These are phyloP conservation scores for Streptopelia turtur DNA, from an alignment of 2,797 vertebrate genomes.

Conservation along the genomic window DNA sequence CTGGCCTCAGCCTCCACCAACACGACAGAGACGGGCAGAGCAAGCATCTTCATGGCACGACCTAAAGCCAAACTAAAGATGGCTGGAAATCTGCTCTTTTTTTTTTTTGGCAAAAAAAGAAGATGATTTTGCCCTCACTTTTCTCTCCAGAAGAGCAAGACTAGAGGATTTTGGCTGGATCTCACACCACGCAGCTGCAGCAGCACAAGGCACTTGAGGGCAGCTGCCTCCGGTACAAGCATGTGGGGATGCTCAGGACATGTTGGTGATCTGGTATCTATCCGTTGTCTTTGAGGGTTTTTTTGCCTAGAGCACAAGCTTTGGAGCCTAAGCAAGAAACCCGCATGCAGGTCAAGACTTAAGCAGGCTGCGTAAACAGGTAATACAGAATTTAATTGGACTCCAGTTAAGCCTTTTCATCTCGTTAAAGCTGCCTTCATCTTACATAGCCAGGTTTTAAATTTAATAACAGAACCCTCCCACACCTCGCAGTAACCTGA, in stretches of 20 bases:
- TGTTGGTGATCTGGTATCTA: slow-evolving; percentile 14
- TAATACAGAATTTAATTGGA: slow-evolving; percentile 80
- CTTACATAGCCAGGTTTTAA: slow-evolving; percentile 72
- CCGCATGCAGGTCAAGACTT: slow-evolving; percentile 65
- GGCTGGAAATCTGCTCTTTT: background rate
- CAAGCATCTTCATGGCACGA: background rate
- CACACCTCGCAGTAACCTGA: slow-evolving; percentile 74
- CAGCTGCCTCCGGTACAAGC: background rate
- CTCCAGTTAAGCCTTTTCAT: slow-evolving; percentile 83
- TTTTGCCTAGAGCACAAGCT: slow-evolving; percentile 27
- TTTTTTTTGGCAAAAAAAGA: background rate
- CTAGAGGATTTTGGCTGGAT: background rate
- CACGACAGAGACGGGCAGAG: background rate
- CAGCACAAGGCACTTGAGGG: background rate
- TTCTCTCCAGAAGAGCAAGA: background rate
- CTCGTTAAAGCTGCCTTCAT: slow-evolving; percentile 82
- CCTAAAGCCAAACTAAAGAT: background rate
- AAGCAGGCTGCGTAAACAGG: slow-evolving; percentile 77
- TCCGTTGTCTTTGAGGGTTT: background rate
- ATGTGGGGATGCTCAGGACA: background rate
- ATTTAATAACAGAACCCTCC: slow-evolving; percentile 77
- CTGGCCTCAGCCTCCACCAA: background rate
- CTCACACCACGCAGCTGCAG: background rate
- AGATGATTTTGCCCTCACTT: background rate
- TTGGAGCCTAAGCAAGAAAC: slow-evolving; percentile 56